Evolutionary conservation across 2,888 invertebrate genomes (phyloP).

Genomic region (Hymenopus coronatus): DNA sequence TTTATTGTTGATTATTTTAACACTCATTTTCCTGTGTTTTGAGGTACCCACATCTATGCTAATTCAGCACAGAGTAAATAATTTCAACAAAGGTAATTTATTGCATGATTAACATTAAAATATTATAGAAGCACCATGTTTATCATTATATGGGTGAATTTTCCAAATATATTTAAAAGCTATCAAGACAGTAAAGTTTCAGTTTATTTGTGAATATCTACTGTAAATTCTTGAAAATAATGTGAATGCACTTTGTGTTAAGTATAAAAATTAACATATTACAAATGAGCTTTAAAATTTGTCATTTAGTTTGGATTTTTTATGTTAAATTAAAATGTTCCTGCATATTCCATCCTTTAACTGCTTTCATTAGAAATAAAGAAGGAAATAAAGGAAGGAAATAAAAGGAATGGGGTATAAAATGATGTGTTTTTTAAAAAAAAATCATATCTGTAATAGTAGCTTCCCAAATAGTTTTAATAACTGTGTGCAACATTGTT

Average conservation of each 20-base stretch:
- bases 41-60: neutral
- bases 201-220: neutral
- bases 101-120: neutral
- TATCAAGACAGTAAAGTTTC: neutral
- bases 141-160: neutral
- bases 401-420: neutral
- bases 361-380: neutral
- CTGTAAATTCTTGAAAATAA: neutral
- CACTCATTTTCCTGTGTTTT: neutral
- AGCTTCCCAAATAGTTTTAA: neutral
- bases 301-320: neutral
- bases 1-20: conserved; percentile 1
- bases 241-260: neutral
- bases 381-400: neutral
- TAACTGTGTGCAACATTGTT: neutral
- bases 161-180: neutral
- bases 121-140: neutral
- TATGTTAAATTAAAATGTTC: neutral
- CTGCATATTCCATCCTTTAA: neutral
- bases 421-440: neutral
- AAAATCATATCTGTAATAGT: neutral
- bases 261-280: neutral
- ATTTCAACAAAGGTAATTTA: neutral
- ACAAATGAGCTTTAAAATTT: neutral
- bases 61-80: neutral